Conservation (phyloP, 2,888 invertebrate genomes). For the Ptychoptera albimana region DNA sequence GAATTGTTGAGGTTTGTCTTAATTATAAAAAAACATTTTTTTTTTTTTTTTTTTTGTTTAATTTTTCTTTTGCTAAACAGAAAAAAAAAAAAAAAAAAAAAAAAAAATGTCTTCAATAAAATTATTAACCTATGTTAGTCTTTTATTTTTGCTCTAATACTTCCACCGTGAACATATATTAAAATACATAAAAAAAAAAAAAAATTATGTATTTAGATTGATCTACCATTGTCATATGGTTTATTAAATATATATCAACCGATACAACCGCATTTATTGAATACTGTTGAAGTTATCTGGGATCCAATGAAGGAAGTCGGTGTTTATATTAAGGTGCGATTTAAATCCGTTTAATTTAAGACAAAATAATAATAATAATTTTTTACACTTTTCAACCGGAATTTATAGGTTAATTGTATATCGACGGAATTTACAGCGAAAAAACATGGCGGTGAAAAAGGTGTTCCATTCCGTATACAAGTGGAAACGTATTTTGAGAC, state of each 20-base stretch:
- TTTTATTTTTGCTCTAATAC: not conserved
- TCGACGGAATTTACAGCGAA: constrained; percentile 96
- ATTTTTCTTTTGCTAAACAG: too few species aligned
- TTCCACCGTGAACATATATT: not conserved
- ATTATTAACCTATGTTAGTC: too few species aligned
- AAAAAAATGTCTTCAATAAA: too few species aligned
- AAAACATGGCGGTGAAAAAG: constrained; percentile 96
- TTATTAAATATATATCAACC: constrained; percentile 69
- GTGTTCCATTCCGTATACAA: constrained; percentile 90
- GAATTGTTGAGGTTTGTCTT: constrained; percentile 61
- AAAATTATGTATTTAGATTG: constrained; percentile 28
- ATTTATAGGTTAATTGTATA: constrained; percentile 61
- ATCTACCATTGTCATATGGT: constrained; percentile 87
- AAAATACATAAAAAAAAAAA: too few species aligned
- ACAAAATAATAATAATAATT: too few species aligned
- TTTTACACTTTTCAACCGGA: too few species aligned
- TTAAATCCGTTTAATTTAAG: too few species aligned
- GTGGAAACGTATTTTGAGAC: constrained; percentile 60
- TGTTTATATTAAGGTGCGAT: constrained; percentile 88
- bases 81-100: too few species aligned
- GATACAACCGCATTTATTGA: constrained; percentile 44
- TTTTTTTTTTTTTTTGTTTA: too few species aligned
- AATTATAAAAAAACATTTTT: not conserved
- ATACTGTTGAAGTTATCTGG: constrained; percentile 82
- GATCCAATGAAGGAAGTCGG: constrained; percentile 94